Evolutionary conservation across 2,113 vertebrate genomes (phyloP), one percentile per base, ranked within the genome.

Genomic region (Microcebus jonahi): DNA sequence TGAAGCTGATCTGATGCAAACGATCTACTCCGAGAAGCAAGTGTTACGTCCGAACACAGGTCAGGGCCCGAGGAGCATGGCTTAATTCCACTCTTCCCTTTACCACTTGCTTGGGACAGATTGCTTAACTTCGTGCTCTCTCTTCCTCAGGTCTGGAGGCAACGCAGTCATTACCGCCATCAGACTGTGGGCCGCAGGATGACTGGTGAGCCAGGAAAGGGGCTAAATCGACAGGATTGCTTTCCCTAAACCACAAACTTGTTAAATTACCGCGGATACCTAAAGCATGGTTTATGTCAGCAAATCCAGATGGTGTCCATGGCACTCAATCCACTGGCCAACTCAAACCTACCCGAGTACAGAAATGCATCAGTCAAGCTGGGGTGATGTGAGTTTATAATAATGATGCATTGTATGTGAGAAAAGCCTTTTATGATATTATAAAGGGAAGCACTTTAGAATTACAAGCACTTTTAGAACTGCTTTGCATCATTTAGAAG

Each of bases 51-150:
- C 13, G 34, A n/a, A 15, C 31, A 8, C 18, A 18, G 3, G 59
- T 2, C 11, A 53, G n/a, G 9, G 10, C 10, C 17, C 6, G 3
- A 0, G 29, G 13, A 90, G 18, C 18, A 0, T 23, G 2, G 8
- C 21, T 14, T 25, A 25, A 4, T 42, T 14, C 50, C 1, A 15
- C 23, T 5, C 36, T 31, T 39, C 11, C 36, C 84, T 27, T 8
- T 53, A 23, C 29, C n/a, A 29, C 42, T 29, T 10, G 29, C 83
- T 71, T 48, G 3, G 42, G 65, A n/a, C 48, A 34, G 36, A 15
- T 45, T 2, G 1, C 63, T 50, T 31, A 57, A 9, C 71, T 57
- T 17, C 13, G n/a, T 2, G 36, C 29, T 34, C n/a, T 86, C 25
- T 67, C 34, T 36, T 36, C 48, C 85, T 73, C 14, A 29, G 34